These are phyloP conservation scores for Drosophila grimshawi DNA, from an alignment of 1,140 invertebrate species.

Conservation along the genomic window DNA sequence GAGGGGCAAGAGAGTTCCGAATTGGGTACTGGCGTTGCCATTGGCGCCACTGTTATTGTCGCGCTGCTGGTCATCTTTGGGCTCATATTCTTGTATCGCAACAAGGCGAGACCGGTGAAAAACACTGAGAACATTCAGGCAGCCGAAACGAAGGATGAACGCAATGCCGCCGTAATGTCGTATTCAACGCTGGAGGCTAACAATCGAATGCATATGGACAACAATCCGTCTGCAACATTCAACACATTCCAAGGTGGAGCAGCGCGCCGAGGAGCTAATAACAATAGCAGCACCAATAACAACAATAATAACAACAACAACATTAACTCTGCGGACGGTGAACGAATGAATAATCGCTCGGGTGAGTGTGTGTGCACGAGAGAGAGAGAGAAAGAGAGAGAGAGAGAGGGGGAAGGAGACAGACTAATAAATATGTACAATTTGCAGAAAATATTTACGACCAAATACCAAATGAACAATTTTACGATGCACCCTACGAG, in stretches of 20 bases:
- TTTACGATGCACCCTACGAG: conserved; percentile 87
- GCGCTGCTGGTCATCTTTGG: conserved; percentile 91
- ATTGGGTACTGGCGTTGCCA: conserved; percentile 91
- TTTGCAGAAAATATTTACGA: conserved; percentile 82
- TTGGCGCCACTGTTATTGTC: conserved; percentile 91
- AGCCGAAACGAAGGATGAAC: conserved; percentile 92
- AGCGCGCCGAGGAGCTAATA: conserved; percentile 4
- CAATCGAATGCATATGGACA: conserved; percentile 72
- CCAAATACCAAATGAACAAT: conserved; percentile 83
- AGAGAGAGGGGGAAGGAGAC: too few species aligned
- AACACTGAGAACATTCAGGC: conserved; percentile 94
- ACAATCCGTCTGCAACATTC: conserved; percentile 78
- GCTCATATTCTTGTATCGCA: conserved; percentile 88
- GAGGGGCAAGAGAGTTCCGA: conserved; percentile 89
- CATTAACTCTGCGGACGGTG: conserved; percentile 37
- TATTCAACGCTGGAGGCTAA: conserved; percentile 87
- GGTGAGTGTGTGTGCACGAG: conserved; percentile 31
- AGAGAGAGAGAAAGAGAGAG: too few species aligned
- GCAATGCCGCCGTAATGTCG: conserved; percentile 93
- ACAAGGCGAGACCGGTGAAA: conserved; percentile 93
- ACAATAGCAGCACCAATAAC: conserved; percentile 1
- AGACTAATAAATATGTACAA: background rate
- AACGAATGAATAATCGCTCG: conserved; percentile 51
- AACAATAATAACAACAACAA: conserved; percentile 18
- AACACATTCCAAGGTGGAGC: conserved; percentile 78